Percentiles rank a stretch among this genome's conserved stretches.
These are phyloP conservation scores for Heliornis fulica DNA, from an alignment of 2,113 vertebrate genomes.

Conservation along the genomic window DNA sequence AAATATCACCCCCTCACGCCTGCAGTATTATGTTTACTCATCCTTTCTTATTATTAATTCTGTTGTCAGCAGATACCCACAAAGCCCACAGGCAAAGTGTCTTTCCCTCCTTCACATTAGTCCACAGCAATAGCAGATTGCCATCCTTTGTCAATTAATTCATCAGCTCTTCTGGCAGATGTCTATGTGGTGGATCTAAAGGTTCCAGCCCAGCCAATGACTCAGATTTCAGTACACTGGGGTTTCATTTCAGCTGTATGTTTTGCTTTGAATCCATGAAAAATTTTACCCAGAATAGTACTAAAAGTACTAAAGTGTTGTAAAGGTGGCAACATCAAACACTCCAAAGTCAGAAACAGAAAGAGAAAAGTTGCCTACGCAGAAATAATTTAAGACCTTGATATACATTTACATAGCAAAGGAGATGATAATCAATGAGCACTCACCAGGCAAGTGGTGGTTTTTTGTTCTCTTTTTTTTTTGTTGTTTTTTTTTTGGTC, in stretches of 20 bases:
- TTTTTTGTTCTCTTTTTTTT: neutral
- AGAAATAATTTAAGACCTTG: neutral
- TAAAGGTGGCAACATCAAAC: neutral
- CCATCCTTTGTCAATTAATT: neutral
- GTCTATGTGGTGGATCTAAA: neutral
- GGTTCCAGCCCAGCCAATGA: constrained; percentile 3
- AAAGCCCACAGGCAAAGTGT: neutral
- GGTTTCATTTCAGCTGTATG: neutral
- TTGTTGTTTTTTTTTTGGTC: neutral
- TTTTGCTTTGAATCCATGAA: neutral
- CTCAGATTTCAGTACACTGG: neutral
- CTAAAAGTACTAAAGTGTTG: neutral
- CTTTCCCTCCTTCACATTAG: neutral
- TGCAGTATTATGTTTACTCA: neutral
- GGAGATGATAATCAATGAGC: neutral
- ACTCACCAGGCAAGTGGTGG: neutral
- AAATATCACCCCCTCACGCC: neutral
- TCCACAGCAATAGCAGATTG: neutral
- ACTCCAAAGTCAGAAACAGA: neutral
- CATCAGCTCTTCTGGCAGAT: neutral
- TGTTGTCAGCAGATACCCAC: neutral
- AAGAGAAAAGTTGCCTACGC: neutral
- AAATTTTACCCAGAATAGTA: neutral
- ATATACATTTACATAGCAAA: neutral
- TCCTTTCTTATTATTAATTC: neutral